Percentiles rank a stretch among this genome's conserved stretches.
phyloP scores from a whole-genome alignment of 2,888 invertebrate species.

The Rotaria sp. region DNA sequence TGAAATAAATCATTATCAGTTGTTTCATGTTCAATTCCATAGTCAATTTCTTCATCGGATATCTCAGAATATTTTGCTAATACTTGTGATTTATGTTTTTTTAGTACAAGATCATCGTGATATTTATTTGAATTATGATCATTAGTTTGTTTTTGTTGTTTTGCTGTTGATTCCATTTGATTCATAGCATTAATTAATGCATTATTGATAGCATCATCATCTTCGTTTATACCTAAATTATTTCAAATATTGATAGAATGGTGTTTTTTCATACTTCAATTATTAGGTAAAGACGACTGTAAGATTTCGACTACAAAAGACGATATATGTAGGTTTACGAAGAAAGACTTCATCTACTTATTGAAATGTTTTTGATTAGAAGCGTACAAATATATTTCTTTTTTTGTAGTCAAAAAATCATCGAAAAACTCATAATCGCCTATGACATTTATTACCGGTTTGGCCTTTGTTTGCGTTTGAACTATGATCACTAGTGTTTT shows the following conservation, averaged over 20 bases:
- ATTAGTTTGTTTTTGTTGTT: neutral
- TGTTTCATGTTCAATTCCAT: neutral
- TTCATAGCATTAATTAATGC: neutral
- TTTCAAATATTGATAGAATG: neutral
- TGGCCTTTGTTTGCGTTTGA: neutral
- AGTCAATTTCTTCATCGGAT: neutral
- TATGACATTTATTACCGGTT: neutral
- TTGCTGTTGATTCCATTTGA: neutral
- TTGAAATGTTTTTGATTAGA: too few relatives aligned
- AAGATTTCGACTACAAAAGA: too few relatives aligned
- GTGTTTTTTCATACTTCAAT: too few relatives aligned
- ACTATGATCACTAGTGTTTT: neutral
- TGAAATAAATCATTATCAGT: neutral
- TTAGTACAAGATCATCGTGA: neutral
- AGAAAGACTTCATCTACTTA: too few relatives aligned
- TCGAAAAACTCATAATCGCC: too few relatives aligned
- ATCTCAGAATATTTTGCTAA: neutral
- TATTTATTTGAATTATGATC: neutral
- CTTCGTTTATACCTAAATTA: neutral
- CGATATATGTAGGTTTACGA: too few relatives aligned
- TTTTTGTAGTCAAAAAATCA: too few relatives aligned
- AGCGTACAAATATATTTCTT: too few relatives aligned
- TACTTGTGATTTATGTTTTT: slow-evolving; percentile 4
- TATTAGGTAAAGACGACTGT: too few relatives aligned
- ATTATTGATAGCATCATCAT: neutral